phyloP scores from a whole-genome alignment of 2,888 invertebrate species.

The Abscondita cerata region DNA sequence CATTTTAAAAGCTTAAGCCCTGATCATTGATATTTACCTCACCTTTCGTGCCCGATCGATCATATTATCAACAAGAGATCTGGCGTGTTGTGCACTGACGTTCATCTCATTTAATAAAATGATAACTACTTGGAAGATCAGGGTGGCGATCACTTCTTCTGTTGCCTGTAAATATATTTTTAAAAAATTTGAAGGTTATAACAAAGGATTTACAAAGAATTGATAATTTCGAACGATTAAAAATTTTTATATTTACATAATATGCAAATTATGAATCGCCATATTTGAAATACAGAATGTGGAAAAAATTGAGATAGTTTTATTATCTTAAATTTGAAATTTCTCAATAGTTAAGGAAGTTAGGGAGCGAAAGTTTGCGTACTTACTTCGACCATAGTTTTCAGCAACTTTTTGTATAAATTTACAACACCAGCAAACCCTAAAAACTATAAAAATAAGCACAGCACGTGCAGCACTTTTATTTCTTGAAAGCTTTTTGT shows the following conservation, averaged over 20 bases:
- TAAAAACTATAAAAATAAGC: conserved; percentile 46
- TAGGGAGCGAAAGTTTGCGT: conserved; percentile 20
- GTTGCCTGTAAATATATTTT: conserved; percentile 58
- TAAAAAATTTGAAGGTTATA: not conserved
- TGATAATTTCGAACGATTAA: too few species aligned
- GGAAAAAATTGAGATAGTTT: conserved; percentile 50
- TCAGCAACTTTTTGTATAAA: conserved; percentile 39
- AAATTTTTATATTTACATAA: not conserved
- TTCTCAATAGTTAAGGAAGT: not conserved
- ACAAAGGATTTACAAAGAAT: not conserved
- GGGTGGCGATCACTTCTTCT: conserved; percentile 69
- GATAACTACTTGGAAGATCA: conserved; percentile 80
- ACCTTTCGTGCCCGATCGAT: conserved; percentile 77
- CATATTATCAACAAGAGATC: conserved; percentile 83
- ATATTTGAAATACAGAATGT: conserved; percentile 50
- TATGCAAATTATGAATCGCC: conserved; percentile 54
- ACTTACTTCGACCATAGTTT: conserved; percentile 52
- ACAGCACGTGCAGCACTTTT: conserved; percentile 54
- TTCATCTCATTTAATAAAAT: conserved; percentile 83
- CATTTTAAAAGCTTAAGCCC: conserved; percentile 92
- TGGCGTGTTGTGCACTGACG: conserved; percentile 81
- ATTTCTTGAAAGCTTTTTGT: conserved; percentile 50
- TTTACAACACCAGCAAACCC: conserved; percentile 49
- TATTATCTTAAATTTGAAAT: conserved; percentile 26
- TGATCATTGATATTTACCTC: conserved; percentile 87